Conservation (phyloP, 2,888 invertebrate genomes). For the Euphydryas editha region DNA sequence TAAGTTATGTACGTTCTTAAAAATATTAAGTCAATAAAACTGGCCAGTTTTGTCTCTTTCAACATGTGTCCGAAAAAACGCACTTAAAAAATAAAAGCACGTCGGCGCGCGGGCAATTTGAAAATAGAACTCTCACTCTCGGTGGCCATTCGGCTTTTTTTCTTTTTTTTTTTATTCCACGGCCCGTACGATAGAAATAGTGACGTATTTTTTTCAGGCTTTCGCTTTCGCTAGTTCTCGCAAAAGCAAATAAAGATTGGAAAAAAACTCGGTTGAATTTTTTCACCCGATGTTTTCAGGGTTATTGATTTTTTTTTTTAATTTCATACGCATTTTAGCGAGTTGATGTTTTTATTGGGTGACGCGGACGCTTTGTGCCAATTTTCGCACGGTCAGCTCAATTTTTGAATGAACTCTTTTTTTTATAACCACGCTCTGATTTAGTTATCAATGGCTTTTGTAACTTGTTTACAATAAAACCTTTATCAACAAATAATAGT, state of each 20-base stretch:
- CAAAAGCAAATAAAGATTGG: slow-evolving; percentile 80
- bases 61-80: slow-evolving; percentile 53
- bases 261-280: slow-evolving; percentile 70
- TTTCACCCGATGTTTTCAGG: slow-evolving; percentile 65
- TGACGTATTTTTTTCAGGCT: slow-evolving; percentile 75
- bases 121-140: slow-evolving; percentile 80
- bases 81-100: slow-evolving; percentile 54
- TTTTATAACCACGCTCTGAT: slow-evolving; percentile 25
- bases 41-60: slow-evolving; percentile 44
- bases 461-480: background rate
- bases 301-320: slow-evolving; percentile 63
- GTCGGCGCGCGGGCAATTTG: slow-evolving; percentile 66
- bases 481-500: background rate
- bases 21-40: slow-evolving; percentile 16
- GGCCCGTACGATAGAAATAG: slow-evolving; percentile 77
- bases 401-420: slow-evolving; percentile 40
- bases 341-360: slow-evolving; percentile 39
- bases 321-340: slow-evolving; percentile 52
- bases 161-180: slow-evolving; percentile 65
- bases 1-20: background rate
- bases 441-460: slow-evolving; percentile 15
- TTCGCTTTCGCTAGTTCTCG: slow-evolving; percentile 75
- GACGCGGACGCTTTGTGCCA: slow-evolving; percentile 40
- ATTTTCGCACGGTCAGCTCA: slow-evolving; percentile 37
- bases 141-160: slow-evolving; percentile 57